A percentile compares a stretch with the other conserved stretches of the same genome.
phyloP scores from a whole-genome alignment of 2,797 vertebrate genomes.

The Valencia hispanica region DNA sequence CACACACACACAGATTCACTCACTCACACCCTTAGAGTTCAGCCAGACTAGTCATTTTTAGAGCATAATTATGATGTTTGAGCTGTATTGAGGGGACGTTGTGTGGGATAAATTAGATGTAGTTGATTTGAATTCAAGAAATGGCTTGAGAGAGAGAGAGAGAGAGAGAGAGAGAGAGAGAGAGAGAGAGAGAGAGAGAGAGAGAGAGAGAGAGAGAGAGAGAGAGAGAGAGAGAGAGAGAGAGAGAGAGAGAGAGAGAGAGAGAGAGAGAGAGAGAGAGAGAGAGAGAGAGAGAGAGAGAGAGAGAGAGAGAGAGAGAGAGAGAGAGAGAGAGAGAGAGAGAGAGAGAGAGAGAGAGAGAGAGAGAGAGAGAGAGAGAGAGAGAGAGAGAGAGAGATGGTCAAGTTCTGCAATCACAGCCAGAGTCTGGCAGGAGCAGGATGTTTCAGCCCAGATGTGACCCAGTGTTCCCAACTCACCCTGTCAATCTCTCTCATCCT shows the following conservation, averaged over 20 bases:
- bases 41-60: slow-evolving; percentile 71
- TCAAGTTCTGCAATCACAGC: slow-evolving; percentile 66
- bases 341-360: slow-evolving; percentile 8
- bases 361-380: slow-evolving; percentile 15
- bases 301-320: slow-evolving; percentile 43
- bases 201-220: slow-evolving; percentile 24
- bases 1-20: slow-evolving; percentile 19
- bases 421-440: slow-evolving; percentile 54
- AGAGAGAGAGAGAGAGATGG: slow-evolving; percentile 51
- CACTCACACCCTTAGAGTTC: slow-evolving; percentile 17
- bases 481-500: slow-evolving; percentile 38
- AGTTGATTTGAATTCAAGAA: slow-evolving; percentile 64
- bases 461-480: slow-evolving; percentile 40
- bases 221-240: slow-evolving; percentile 9
- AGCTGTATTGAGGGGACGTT: slow-evolving; percentile 49
- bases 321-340: slow-evolving; percentile 16
- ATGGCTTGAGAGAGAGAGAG: slow-evolving; percentile 18
- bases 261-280: slow-evolving; percentile 9
- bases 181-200: slow-evolving; percentile 43
- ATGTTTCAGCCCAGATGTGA: slow-evolving; percentile 64
- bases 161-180: slow-evolving; percentile 11
- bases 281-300: slow-evolving; percentile 18
- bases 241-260: slow-evolving; percentile 49
- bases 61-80: slow-evolving; percentile 53
- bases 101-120: slow-evolving; percentile 67